These are phyloP conservation scores for Sinotaia quadrata DNA, from an alignment of 2,888 invertebrate species.

Conservation along the genomic window DNA sequence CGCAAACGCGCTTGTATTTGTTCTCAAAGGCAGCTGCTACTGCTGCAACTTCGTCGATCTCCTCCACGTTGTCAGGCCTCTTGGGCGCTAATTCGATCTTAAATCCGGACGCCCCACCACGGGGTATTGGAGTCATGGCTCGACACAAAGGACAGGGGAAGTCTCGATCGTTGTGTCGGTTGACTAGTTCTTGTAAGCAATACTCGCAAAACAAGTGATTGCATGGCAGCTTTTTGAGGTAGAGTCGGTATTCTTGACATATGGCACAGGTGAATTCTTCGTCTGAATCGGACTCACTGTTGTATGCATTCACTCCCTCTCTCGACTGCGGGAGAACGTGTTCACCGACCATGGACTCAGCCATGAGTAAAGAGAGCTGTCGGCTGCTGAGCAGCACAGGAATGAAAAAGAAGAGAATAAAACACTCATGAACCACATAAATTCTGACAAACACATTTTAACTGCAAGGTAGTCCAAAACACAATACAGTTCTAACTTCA, in stretches of 20 bases:
- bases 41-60: neutral
- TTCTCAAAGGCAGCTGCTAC: neutral
- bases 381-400: too few species aligned
- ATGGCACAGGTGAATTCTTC: neutral
- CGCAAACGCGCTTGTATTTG: neutral
- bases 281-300: too few species aligned
- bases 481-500: too few species aligned
- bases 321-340: too few species aligned
- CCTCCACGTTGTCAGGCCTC: neutral
- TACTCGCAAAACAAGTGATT: constrained; percentile 14
- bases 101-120: constrained; percentile 16
- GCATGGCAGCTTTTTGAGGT: constrained; percentile 16
- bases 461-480: too few species aligned
- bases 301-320: too few species aligned
- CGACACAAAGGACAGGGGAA: constrained; percentile 23
- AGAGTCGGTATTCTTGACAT: constrained; percentile 13
- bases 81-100: neutral
- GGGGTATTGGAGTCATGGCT: neutral
- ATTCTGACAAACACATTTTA: too few species aligned
- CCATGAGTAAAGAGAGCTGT: too few species aligned
- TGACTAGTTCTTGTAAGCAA: constrained; percentile 14
- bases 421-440: too few species aligned
- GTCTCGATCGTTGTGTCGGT: neutral
- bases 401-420: too few species aligned
- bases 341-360: too few species aligned